Evolutionary conservation across 2,888 invertebrate species (phyloP).

Genomic region (Cactoblastis cactorum): DNA sequence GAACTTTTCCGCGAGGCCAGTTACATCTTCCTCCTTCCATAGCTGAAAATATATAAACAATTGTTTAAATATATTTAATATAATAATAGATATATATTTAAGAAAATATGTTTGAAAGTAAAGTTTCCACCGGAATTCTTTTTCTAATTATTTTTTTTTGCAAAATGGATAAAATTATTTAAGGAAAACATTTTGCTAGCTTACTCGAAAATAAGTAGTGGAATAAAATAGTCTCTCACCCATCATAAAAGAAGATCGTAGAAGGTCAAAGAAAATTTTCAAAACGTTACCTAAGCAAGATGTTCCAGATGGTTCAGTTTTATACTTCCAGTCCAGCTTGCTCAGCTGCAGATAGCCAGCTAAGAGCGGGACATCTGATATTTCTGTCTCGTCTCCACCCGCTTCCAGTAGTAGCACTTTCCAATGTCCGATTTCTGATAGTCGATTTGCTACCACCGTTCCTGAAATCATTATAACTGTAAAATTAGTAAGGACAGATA

Average conservation of each 20-base stretch:
- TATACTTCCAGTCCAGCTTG: conserved; percentile 94
- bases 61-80: background rate
- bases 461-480: conserved; percentile 74
- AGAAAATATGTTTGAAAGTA: too few species aligned
- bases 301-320: conserved; percentile 91
- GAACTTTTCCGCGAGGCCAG: conserved; percentile 94
- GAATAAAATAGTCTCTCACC: too few species aligned
- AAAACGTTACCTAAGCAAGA: conserved; percentile 90
- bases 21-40: conserved; percentile 92
- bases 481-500: too few species aligned
- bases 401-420: conserved; percentile 90
- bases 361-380: conserved; percentile 92
- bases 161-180: too few species aligned
- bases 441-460: conserved; percentile 90
- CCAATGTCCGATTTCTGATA: conserved; percentile 89
- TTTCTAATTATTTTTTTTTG: too few species aligned
- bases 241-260: too few species aligned
- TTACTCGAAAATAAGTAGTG: too few species aligned
- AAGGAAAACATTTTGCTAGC: too few species aligned
- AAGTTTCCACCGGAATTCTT: too few species aligned
- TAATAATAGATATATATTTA: background rate
- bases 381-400: conserved; percentile 94
- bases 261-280: too few species aligned
- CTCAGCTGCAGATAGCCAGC: conserved; percentile 93
- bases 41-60: conserved; percentile 70